A percentile compares a stretch with the other conserved stretches of the same genome.
phyloP scores from a whole-genome alignment of 2,797 vertebrate species.

The Sebastes kiyomatsui region DNA sequence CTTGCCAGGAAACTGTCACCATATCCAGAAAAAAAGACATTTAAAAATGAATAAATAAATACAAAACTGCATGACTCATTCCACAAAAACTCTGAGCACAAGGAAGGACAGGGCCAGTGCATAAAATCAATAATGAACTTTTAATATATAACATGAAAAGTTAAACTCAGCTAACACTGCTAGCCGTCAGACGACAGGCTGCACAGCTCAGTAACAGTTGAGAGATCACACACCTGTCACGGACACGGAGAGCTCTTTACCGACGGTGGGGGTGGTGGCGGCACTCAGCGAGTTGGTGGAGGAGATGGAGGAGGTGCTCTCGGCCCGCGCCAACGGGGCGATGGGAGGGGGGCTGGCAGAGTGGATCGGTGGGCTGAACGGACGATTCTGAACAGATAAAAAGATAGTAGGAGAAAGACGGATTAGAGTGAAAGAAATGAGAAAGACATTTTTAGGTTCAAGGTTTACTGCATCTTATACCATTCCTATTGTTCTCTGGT shows the following conservation, averaged over 20 bases:
- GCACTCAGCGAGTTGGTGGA: slow-evolving; percentile 97
- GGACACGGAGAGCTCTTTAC: slow-evolving; percentile 86
- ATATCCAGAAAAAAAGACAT: neutral
- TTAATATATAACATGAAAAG: slow-evolving; percentile 9
- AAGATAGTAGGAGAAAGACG: neutral
- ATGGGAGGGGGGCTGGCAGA: slow-evolving; percentile 93
- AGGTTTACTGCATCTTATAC: neutral
- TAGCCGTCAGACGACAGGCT: neutral
- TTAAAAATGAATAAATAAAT: neutral
- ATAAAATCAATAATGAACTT: slow-evolving; percentile 30
- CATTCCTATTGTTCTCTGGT: neutral
- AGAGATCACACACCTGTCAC: slow-evolving; percentile 83
- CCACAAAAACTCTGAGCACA: slow-evolving; percentile 2
- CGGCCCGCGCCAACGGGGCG: slow-evolving; percentile 94
- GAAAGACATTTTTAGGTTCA: neutral
- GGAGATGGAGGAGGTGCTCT: slow-evolving; percentile 98
- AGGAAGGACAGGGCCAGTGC: slow-evolving; percentile 22
- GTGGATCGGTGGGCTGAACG: slow-evolving; percentile 93
- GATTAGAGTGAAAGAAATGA: neutral
- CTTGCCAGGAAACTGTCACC: neutral
- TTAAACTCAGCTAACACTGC: neutral
- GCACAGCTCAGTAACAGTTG: slow-evolving; percentile 35
- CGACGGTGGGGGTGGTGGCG: slow-evolving; percentile 95
- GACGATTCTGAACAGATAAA: slow-evolving; percentile 83
- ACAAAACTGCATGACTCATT: slow-evolving; percentile 8